Evolutionary conservation across 2,888 invertebrate species (phyloP).

Genomic region (Pachydiplax longipennis): DNA sequence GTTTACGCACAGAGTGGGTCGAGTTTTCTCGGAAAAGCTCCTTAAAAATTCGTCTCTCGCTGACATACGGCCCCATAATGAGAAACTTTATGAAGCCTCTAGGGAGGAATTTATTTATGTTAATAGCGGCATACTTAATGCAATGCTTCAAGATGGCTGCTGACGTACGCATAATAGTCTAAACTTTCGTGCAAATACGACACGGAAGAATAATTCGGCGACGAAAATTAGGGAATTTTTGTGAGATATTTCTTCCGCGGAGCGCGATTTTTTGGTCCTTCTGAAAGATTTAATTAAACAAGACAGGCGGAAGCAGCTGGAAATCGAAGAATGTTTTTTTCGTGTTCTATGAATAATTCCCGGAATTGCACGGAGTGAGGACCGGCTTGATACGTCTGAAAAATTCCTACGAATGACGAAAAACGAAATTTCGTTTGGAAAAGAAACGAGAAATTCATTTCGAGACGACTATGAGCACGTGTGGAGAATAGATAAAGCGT

Average conservation of each 20-base stretch:
- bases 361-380: background rate
- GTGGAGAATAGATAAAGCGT: too few relatives aligned
- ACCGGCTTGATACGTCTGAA: too few relatives aligned
- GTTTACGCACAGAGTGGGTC: background rate
- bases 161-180: background rate
- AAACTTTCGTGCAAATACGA: background rate
- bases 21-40: background rate
- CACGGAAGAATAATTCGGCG: background rate
- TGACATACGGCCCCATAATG: slow-evolving; percentile 3
- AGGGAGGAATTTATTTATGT: slow-evolving; percentile 22
- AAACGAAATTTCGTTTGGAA: too few relatives aligned
- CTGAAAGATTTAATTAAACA: background rate
- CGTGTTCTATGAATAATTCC: background rate
- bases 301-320: background rate
- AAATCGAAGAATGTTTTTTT: background rate
- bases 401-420: too few relatives aligned
- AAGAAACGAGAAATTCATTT: too few relatives aligned
- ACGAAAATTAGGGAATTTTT: background rate
- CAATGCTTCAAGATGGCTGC: background rate
- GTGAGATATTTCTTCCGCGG: background rate
- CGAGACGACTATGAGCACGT: too few relatives aligned
- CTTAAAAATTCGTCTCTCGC: background rate
- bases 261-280: background rate
- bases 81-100: background rate
- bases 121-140: slow-evolving; percentile 18